phyloP scores from a whole-genome alignment of 2,888 invertebrate species.

The Heteromurus nitidus region DNA sequence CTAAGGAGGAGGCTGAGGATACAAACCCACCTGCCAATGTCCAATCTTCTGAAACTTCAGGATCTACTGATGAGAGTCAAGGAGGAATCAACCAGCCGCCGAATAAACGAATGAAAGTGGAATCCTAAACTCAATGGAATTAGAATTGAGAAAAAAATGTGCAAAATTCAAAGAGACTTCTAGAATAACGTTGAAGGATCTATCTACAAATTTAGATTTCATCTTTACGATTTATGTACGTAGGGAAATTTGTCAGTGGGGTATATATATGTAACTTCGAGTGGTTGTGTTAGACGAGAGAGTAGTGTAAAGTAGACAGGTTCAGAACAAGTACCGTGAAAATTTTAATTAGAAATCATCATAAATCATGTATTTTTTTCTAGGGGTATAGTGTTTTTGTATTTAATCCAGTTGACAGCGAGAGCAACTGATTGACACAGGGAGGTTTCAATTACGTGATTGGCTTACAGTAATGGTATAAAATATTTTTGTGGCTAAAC shows the following conservation, averaged over 20 bases:
- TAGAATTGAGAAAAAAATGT: background rate
- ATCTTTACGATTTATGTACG: background rate
- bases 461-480: too few relatives aligned
- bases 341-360: background rate
- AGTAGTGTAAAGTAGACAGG: background rate
- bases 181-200: background rate
- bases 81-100: slow-evolving; percentile 38
- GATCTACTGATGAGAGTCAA: slow-evolving; percentile 21
- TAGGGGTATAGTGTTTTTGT: too few relatives aligned
- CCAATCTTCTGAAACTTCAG: background rate
- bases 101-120: slow-evolving; percentile 60
- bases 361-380: too few relatives aligned
- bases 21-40: background rate
- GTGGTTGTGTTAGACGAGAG: background rate
- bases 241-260: background rate
- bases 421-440: too few relatives aligned
- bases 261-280: background rate
- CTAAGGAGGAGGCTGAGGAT: slow-evolving; percentile 35
- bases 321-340: background rate
- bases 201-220: background rate
- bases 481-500: too few relatives aligned
- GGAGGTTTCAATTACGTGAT: too few relatives aligned
- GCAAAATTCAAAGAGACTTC: slow-evolving; percentile 12
- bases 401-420: too few relatives aligned
- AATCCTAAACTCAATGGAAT: slow-evolving; percentile 37